phyloP scores from a whole-genome alignment of 2,888 invertebrate genomes.

The Coecobrya sp. region DNA sequence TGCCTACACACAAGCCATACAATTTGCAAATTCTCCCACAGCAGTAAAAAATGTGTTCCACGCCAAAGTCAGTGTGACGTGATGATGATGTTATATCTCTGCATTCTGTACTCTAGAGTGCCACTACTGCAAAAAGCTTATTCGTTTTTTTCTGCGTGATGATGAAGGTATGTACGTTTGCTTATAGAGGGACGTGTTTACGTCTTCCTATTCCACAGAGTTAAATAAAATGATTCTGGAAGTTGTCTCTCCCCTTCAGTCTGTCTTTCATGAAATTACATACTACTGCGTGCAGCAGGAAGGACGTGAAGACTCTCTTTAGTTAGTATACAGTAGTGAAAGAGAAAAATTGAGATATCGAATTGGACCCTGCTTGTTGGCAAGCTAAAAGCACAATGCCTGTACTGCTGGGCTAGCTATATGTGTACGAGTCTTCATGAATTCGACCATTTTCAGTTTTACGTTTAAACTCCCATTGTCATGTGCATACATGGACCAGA shows the following conservation, averaged over 20 bases:
- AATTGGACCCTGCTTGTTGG: conserved; percentile 62
- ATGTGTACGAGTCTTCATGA: conserved; percentile 31
- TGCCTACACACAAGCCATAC: not conserved
- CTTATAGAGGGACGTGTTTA: not conserved
- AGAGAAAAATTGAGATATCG: conserved; percentile 45
- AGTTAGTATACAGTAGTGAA: not conserved
- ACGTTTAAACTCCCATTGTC: conserved; percentile 76
- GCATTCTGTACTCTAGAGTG: conserved; percentile 39
- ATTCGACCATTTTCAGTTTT: conserved; percentile 70
- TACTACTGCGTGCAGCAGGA: not conserved
- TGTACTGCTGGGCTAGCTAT: not conserved
- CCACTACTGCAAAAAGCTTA: conserved; percentile 57
- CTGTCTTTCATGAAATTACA: conserved; percentile 67
- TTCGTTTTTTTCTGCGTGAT: not conserved
- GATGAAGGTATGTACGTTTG: conserved; percentile 1
- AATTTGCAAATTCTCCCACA: conserved; percentile 18
- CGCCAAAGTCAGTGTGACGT: conserved; percentile 74
- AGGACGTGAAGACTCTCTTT: conserved; percentile 15
- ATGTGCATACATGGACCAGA: conserved; percentile 75
- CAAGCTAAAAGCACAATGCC: conserved; percentile 56
- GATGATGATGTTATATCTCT: conserved; percentile 59
- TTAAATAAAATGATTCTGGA: conserved; percentile 48
- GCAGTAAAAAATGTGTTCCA: conserved; percentile 16
- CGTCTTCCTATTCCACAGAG: conserved; percentile 9
- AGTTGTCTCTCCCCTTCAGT: conserved; percentile 71